These are phyloP conservation scores for Loripinus fragilis DNA, from an alignment of 2,888 invertebrate genomes.

Conservation along the genomic window DNA sequence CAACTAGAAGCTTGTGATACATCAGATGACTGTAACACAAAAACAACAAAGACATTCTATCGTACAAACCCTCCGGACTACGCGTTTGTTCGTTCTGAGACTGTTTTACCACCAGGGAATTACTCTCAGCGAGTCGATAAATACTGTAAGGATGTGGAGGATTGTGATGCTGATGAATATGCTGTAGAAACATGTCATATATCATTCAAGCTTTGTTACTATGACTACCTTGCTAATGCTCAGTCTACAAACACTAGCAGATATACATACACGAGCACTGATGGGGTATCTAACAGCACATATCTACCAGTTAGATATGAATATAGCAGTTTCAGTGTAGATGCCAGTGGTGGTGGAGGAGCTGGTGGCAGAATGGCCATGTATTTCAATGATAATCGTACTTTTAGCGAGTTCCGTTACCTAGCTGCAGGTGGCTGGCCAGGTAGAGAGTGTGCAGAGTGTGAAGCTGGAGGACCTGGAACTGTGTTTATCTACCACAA, in stretches of 20 bases:
- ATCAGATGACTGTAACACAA: not conserved
- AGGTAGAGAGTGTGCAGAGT: conserved; percentile 43
- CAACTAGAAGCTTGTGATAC: conserved; percentile 3
- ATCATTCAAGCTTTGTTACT: not conserved
- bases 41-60: conserved; percentile 4
- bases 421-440: conserved; percentile 69
- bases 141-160: conserved; percentile 9
- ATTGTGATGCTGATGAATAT: not conserved
- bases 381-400: conserved; percentile 69
- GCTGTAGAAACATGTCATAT: conserved; percentile 6
- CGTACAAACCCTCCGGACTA: not conserved
- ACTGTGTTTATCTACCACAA: conserved; percentile 73
- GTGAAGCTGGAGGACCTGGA: conserved; percentile 73
- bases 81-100: not conserved
- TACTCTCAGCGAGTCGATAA: not conserved
- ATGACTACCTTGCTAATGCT: not conserved
- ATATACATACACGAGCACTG: not conserved
- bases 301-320: conserved; percentile 15
- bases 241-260: not conserved
- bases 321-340: conserved; percentile 2
- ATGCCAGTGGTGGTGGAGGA: conserved; percentile 62
- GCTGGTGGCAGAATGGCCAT: conserved; percentile 74
- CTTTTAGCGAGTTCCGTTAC: conserved; percentile 74
- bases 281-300: conserved; percentile 2
- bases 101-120: not conserved